phyloP scores from a whole-genome alignment of 2,888 invertebrate species.

The Gibbula magus region DNA sequence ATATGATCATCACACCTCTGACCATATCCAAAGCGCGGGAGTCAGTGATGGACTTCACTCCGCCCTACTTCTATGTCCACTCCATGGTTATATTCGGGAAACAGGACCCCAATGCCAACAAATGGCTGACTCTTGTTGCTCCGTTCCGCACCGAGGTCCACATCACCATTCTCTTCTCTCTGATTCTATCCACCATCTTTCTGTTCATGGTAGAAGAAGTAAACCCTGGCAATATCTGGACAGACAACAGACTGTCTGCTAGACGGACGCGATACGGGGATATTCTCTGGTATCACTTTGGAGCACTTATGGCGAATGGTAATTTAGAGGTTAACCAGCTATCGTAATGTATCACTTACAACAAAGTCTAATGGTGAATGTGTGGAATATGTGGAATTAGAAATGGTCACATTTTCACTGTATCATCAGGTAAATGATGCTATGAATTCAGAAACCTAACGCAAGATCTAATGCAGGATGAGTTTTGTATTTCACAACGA shows the following conservation, averaged over 20 bases:
- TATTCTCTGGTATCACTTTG: constrained; percentile 9
- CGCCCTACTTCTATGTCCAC: background rate
- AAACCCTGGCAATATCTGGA: background rate
- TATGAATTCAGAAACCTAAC: too few species aligned
- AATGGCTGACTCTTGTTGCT: constrained; percentile 8
- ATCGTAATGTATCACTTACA: too few species aligned
- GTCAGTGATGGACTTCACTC: constrained; percentile 13
- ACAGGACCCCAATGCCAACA: background rate
- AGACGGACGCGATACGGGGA: background rate
- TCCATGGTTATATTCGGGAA: constrained; percentile 2
- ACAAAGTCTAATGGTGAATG: too few species aligned
- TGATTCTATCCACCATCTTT: constrained; percentile 6
- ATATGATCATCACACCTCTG: background rate
- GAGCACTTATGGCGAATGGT: constrained; percentile 11
- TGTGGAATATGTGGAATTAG: too few species aligned
- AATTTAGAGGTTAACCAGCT: background rate
- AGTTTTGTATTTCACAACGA: background rate
- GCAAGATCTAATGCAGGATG: background rate
- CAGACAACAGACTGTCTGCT: background rate
- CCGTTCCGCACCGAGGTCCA: constrained; percentile 22
- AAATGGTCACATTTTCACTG: too few species aligned
- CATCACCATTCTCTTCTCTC: constrained; percentile 1
- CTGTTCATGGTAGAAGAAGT: constrained; percentile 19
- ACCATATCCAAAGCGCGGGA: background rate
- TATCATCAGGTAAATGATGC: too few species aligned